A percentile compares a stretch with the other conserved stretches of the same genome.
Evolutionary conservation across 2,888 invertebrate genomes (phyloP).

Genomic region (Exephanes ischioxanthus): DNA sequence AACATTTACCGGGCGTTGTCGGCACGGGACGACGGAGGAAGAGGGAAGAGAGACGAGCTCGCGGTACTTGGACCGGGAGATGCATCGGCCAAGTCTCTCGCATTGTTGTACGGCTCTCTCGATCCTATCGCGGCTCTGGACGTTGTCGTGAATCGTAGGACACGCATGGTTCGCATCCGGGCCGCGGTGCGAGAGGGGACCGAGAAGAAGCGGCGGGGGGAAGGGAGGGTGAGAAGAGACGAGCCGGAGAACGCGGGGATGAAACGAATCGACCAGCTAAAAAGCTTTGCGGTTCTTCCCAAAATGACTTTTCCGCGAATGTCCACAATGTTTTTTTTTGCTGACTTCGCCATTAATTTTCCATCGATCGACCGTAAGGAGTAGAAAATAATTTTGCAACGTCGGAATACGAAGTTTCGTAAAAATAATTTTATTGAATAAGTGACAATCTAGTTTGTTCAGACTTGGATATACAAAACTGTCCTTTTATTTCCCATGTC

Average conservation of each 20-base stretch:
- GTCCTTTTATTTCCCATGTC: no score
- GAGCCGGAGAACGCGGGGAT: conserved; percentile 46
- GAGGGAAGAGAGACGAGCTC: conserved; percentile 27
- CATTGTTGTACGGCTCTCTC: conserved; percentile 73
- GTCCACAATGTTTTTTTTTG: no score
- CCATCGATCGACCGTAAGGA: no score
- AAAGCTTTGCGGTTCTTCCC: no score
- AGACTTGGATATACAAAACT: no score
- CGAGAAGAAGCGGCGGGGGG: conserved; percentile 14
- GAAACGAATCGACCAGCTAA: conserved; percentile 53
- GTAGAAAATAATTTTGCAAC: no score
- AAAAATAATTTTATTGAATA: no score
- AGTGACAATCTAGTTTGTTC: no score
- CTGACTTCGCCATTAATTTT: no score
- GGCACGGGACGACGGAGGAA: conserved; percentile 1
- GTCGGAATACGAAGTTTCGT: no score
- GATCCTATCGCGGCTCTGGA: conserved; percentile 81
- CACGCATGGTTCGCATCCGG: conserved; percentile 69
- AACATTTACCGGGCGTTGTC: conserved; percentile 59
- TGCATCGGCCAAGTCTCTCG: conserved; percentile 73
- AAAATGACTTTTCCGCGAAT: no score
- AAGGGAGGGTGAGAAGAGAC: conserved; percentile 40
- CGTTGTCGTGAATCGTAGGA: conserved; percentile 83
- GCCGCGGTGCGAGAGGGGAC: conserved; percentile 48
- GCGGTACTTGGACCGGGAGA: conserved; percentile 62